Base-by-base conservation (phyloP, 2,797 vertebrate species). In the Monodelphis domestica region DNA sequence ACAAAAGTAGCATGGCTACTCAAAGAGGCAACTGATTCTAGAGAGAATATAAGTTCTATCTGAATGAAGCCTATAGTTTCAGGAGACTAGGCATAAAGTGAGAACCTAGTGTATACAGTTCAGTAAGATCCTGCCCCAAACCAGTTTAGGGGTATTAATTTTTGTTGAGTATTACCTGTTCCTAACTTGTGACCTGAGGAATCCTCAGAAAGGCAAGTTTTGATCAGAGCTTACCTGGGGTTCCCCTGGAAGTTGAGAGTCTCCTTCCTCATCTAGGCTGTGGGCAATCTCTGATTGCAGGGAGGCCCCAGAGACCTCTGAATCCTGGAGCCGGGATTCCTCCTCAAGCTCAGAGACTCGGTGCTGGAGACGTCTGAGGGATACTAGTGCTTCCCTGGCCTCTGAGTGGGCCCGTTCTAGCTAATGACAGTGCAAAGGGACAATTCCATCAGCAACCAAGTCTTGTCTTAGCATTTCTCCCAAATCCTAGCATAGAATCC, bases 231-330 rank as follows among this genome's bases (percentile, higher is more conserved):
- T 96, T 90, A 96, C 94, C 57, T 33, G 3, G 54, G 50, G 45
- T 3, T 26, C 91, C 94, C 91, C 56, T 1, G 29, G 9, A 21
- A 92, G 92, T 1, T 92, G 92, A 2, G 92, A 70, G 21, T 89
- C 92, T 29, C 90, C 92, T 54, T 96, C 59, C 2, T 93, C 56
- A 1, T 96, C 88, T 0, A 97, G 55, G 89, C 97, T 98, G 5
- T 91, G 96, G 29, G 97, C 97, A 0, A 98, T 97, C 91, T 98
- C 98, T 0, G 95, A 96, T 70, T 97, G 98, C 88, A 98, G 95
- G 0, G 98, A 98, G 30, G 97, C 84, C 0, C 93, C 56, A 0
- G 97, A 97, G 30, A 94, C 53, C 0, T 97, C 95, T 0, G 93
- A 91, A 0, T 97, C 96, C 3, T 96, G 97, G 59, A 98, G 95